phyloP scores from a whole-genome alignment of 2,797 vertebrate genomes.

The Lepilemur septentrionalis region DNA sequence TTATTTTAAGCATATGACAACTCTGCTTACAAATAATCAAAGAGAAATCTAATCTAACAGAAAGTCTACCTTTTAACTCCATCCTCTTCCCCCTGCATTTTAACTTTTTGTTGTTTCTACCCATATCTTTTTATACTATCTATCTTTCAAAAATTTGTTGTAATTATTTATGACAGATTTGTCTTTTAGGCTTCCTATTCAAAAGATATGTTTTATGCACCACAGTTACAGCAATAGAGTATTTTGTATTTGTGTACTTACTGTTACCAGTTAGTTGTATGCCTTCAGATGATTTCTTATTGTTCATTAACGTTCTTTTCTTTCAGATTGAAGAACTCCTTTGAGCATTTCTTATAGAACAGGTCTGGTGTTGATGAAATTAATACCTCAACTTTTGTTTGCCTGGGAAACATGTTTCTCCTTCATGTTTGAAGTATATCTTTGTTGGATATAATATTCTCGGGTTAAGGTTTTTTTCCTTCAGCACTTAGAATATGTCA shows the following conservation, averaged over 20 bases:
- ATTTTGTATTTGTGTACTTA: neutral
- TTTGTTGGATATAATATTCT: neutral
- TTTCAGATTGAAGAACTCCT: neutral
- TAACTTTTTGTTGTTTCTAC: neutral
- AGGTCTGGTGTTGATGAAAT: neutral
- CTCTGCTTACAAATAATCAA: neutral
- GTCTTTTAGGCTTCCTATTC: neutral
- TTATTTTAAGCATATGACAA: neutral
- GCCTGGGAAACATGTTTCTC: neutral
- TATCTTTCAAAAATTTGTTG: neutral
- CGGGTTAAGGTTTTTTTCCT: neutral
- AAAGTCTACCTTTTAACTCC: neutral
- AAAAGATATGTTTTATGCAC: neutral
- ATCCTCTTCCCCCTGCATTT: neutral
- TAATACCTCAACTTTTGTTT: neutral
- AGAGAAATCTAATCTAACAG: neutral
- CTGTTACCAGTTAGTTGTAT: neutral
- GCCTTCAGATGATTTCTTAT: neutral
- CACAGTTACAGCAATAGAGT: neutral
- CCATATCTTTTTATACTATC: neutral
- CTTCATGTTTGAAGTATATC: neutral
- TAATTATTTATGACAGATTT: neutral
- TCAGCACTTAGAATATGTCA: neutral
- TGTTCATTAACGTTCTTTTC: neutral
- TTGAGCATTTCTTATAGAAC: neutral